phyloP scores from a whole-genome alignment of 2,797 vertebrate genomes.

The Chelonia mydas region DNA sequence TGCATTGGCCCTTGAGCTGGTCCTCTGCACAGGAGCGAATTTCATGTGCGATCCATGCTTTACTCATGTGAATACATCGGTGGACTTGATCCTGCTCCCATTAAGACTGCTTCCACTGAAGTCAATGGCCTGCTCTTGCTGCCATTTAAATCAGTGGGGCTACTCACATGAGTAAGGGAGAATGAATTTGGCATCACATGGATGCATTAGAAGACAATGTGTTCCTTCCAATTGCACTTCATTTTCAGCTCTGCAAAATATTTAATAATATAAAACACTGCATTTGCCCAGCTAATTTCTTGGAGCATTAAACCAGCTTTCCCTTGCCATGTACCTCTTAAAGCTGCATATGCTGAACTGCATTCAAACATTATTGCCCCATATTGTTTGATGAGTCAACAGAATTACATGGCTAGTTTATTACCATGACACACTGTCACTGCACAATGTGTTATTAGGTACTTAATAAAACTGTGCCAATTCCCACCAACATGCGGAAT shows the following conservation, averaged over 20 bases:
- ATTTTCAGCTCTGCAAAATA: not conserved
- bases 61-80: not conserved
- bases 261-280: not conserved
- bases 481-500: not conserved
- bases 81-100: not conserved
- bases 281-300: not conserved
- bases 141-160: not conserved
- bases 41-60: not conserved
- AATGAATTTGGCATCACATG: not conserved
- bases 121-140: not conserved
- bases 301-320: not conserved
- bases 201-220: not conserved
- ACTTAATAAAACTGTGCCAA: not conserved
- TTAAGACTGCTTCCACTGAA: not conserved
- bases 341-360: not conserved
- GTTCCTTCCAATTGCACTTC: not conserved
- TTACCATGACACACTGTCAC: conserved; percentile 17
- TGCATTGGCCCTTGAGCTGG: not conserved
- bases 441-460: not conserved
- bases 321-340: not conserved
- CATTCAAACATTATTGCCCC: not conserved
- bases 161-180: not conserved
- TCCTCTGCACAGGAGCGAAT: not conserved
- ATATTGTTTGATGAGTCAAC: not conserved
- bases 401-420: not conserved